Evolutionary conservation across 2,888 invertebrate species (phyloP).

Genomic region (Pseudococcus viburni): DNA sequence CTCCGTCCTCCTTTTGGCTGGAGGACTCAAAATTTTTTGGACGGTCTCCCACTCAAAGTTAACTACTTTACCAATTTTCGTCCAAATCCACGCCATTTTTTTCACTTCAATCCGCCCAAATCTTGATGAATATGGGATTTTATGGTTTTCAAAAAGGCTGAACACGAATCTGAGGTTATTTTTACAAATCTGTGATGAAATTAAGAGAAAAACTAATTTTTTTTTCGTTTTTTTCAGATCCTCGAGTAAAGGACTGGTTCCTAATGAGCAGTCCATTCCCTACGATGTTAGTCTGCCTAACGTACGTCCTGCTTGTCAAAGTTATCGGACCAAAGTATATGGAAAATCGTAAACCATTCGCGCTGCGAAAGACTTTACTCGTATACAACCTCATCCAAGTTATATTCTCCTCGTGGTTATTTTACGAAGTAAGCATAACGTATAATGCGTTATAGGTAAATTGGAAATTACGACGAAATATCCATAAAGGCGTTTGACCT

Average conservation of each 20-base stretch:
- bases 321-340: slow-evolving; percentile 87
- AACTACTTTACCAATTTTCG: too few relatives aligned
- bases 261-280: slow-evolving; percentile 82
- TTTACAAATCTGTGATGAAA: not conserved
- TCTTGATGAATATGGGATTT: too few relatives aligned
- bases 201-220: not conserved
- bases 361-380: slow-evolving; percentile 83
- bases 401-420: slow-evolving; percentile 84
- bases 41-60: too few relatives aligned
- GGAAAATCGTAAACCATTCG: slow-evolving; percentile 87
- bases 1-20: too few relatives aligned
- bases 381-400: slow-evolving; percentile 93
- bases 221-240: slow-evolving; percentile 74
- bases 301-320: slow-evolving; percentile 81
- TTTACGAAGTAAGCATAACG: slow-evolving; percentile 71
- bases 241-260: slow-evolving; percentile 82
- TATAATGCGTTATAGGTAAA: not conserved
- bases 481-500: not conserved
- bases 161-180: not conserved
- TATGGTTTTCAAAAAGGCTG: too few relatives aligned
- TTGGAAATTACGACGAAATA: not conserved
- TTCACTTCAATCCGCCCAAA: too few relatives aligned
- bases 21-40: too few relatives aligned
- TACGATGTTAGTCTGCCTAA: slow-evolving; percentile 77
- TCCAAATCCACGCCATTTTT: too few relatives aligned